Evolutionary conservation across 2,888 invertebrate species (phyloP).

Genomic region (Brassicogethes aeneus): DNA sequence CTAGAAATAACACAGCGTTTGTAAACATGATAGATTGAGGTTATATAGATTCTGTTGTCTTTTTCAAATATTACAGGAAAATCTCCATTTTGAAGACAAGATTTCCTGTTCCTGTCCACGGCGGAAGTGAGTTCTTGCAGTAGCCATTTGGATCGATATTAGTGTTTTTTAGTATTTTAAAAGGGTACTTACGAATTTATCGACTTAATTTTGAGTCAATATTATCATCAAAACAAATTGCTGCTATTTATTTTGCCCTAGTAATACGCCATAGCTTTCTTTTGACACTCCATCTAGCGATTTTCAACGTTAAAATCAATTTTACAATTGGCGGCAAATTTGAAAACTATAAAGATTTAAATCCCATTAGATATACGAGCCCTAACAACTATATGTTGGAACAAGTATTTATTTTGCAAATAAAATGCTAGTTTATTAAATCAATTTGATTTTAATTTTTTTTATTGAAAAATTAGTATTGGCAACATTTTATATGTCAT

Average conservation of each 20-base stretch:
- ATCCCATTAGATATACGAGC: too few species aligned
- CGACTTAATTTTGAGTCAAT: not conserved
- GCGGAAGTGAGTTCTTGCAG: constrained; percentile 36
- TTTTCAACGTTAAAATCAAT: not conserved
- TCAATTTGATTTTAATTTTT: too few species aligned
- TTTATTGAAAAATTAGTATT: too few species aligned
- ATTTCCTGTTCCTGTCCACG: constrained; percentile 55
- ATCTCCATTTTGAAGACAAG: constrained; percentile 44
- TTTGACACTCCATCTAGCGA: constrained; percentile 3
- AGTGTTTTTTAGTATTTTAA: constrained; percentile 3
- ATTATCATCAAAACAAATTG: not conserved
- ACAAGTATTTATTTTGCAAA: too few species aligned
- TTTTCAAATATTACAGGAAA: constrained; percentile 33
- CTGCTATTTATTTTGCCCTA: constrained; percentile 1
- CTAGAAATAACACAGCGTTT: constrained; percentile 18
- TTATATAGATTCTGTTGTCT: constrained; percentile 14
- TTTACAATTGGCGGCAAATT: not conserved
- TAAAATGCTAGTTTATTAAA: too few species aligned
- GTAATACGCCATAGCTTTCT: constrained; percentile 2
- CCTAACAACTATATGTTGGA: too few species aligned
- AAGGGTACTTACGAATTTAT: constrained; percentile 5
- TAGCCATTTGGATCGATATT: constrained; percentile 29
- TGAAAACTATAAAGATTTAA: too few species aligned
- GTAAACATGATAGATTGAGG: constrained; percentile 14
- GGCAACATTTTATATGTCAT: too few species aligned